Percentiles rank a stretch among this genome's conserved stretches.
Evolutionary conservation across 2,888 invertebrate species (phyloP).

Genomic region (Drosophila tanythrix): DNA sequence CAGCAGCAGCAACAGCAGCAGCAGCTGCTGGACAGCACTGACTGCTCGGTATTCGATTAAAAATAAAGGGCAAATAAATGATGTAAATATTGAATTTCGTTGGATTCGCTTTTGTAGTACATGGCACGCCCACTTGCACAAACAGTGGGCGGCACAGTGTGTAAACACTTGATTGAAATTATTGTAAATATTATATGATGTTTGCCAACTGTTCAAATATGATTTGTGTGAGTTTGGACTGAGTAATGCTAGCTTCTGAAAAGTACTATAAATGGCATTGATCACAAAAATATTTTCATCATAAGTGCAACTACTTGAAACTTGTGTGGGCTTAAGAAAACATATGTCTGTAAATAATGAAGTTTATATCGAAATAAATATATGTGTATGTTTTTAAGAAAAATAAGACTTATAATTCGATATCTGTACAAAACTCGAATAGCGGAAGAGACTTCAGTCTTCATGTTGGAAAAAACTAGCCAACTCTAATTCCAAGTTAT

Average conservation of each 20-base stretch:
- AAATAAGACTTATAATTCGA: background rate
- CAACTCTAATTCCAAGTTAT: background rate
- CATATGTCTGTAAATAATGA: background rate
- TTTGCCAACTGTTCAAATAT: constrained; percentile 5
- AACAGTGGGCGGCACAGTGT: constrained; percentile 29
- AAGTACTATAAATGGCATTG: background rate
- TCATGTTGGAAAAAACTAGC: background rate
- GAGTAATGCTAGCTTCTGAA: background rate
- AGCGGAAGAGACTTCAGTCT: background rate
- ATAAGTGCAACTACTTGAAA: background rate
- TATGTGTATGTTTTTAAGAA: background rate
- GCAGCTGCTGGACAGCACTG: constrained; percentile 25
- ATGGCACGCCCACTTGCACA: constrained; percentile 8
- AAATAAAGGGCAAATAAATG: constrained; percentile 51
- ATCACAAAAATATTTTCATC: too few relatives aligned
- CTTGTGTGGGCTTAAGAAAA: background rate
- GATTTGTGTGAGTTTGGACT: background rate
- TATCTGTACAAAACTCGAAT: background rate
- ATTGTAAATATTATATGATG: constrained; percentile 5
- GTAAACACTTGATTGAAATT: constrained; percentile 4
- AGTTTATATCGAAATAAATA: background rate
- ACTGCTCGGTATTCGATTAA: constrained; percentile 61
- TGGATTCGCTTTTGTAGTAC: constrained; percentile 13
- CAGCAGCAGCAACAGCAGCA: background rate
- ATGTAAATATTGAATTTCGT: constrained; percentile 61